Evolutionary conservation across 2,888 invertebrate species (phyloP), one percentile per base, ranked within the genome.

Genomic region (Lithophane leautieri): DNA sequence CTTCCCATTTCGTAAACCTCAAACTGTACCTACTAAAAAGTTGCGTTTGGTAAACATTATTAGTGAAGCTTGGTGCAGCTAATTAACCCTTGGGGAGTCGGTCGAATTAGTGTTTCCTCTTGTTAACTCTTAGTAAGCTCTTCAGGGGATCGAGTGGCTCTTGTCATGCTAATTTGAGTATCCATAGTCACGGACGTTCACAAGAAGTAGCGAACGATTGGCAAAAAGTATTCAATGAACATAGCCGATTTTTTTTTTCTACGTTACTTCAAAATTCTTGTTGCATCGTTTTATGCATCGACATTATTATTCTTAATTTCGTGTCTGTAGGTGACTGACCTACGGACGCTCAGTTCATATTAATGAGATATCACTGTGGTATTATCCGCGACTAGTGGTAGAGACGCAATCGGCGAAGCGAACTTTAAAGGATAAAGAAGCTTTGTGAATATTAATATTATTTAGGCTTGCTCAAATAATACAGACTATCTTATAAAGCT

Each of bases 301-400:
- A 34, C 66, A 68, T 68, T 68, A 54, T 67, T 71, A 79, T 80
- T 83, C 67, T 67, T 54, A 54, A 79, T 79, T 83, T 80, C 28
- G n/a, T 47, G 66, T 70, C 75, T 68, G 73, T n/a, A 52, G 75
- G 75, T 81, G 81, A 84, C 50, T 84, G 69, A 67, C 69, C 75
- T 47, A 65, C 60, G 69, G 22, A 71, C 76, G 76, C 52, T 75
- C 14, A 60, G 22, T 25, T 67, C 63, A 81, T 84, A 68, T 68
- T 84, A 80, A 81, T 60, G 56, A 63, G 67, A 58, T 60, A 40
- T 62, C 40, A n/a, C 61, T 67, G 12, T 40, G 47, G 58, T 40
- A 50, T 70, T 66, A 52, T 70, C 47, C 16, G 12, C 67, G 22
- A 25, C 25, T 40, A 52, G 12, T 47, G 22, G 40, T 44, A 60